phyloP scores from a whole-genome alignment of 53 echinoderm and acorn worm genomes.

The Holothuria scabra region DNA sequence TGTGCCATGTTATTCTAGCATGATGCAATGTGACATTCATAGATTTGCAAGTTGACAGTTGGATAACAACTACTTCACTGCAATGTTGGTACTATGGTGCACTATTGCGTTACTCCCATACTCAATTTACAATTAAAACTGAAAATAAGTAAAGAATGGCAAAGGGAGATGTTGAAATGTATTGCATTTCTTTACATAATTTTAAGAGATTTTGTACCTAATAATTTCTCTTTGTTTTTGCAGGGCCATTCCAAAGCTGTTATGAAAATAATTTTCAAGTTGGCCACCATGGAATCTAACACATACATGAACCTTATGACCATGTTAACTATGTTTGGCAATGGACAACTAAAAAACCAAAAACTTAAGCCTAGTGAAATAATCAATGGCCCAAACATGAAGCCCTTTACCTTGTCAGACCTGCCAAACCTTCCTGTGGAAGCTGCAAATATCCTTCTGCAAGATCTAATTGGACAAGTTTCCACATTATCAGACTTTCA shows the following conservation, averaged over 20 bases:
- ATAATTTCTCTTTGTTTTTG: background rate
- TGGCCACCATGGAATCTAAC: background rate
- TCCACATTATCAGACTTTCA: background rate
- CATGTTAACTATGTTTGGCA: background rate
- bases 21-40: too few species aligned
- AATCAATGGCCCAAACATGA: background rate
- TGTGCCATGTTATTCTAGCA: too few species aligned
- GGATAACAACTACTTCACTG: too few species aligned
- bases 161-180: background rate
- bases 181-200: conserved; percentile 7
- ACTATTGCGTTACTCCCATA: too few species aligned
- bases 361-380: conserved; percentile 7
- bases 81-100: too few species aligned
- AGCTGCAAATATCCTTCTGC: background rate
- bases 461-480: background rate
- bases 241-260: conserved; percentile 7
- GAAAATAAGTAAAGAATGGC: background rate
- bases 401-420: background rate
- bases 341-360: conserved; percentile 16
- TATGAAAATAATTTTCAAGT: conserved; percentile 2
- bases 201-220: background rate
- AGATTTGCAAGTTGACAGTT: too few species aligned
- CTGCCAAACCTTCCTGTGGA: background rate
- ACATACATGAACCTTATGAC: background rate
- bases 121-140: too few species aligned